Evolutionary conservation across 2,797 vertebrate genomes (phyloP), one percentile per base, ranked within the genome.

Genomic region (Austrolebias charrua): DNA sequence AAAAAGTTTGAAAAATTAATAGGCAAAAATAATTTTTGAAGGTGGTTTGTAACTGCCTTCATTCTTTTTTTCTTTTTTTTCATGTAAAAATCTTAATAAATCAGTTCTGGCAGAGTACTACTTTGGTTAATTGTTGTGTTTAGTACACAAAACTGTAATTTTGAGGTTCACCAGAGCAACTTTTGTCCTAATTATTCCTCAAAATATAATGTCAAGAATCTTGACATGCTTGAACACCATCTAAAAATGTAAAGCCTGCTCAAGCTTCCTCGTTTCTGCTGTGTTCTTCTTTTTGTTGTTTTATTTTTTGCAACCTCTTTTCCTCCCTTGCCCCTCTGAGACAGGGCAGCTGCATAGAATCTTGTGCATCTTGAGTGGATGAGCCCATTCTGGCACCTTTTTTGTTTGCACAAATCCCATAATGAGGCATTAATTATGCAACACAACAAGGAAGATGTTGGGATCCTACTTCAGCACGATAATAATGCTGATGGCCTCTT

Each of bases 401-500:
- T 11, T 76, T 87, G 85, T 88, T 89, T 87, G 73, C 71, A 66
- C 63, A 78, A 81, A 81, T 75, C 81, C 80, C 71, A 81, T 91
- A 92, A 92, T 91, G 85, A 92, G 83, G 53, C 81, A 88, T 90
- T 90, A 90, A 91, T 90, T 92, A 92, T 91, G 85, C 86, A 89
- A 35, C 69, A 63, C 80, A 79, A 76, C 69, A 49, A 75, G 78
- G 70, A 65, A 69, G 72, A 69, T 71, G 74, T 73, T 54, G 69
- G 80, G 73, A 76, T 87, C 88, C 83, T 67, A 55, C 67, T 60
- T 90, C 90, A 89, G 90, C 86, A 69, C 54, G 76, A 78, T 69
- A 75, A 55, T 66, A 75, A 73, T 69, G 74, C 84, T 89, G 82
- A 79, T 85, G 89, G 71, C 76, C 49, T 65, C 67, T 69, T 63